phyloP scores from a whole-genome alignment of 2,797 vertebrate species.

The Lindbergichthys nudifrons region DNA sequence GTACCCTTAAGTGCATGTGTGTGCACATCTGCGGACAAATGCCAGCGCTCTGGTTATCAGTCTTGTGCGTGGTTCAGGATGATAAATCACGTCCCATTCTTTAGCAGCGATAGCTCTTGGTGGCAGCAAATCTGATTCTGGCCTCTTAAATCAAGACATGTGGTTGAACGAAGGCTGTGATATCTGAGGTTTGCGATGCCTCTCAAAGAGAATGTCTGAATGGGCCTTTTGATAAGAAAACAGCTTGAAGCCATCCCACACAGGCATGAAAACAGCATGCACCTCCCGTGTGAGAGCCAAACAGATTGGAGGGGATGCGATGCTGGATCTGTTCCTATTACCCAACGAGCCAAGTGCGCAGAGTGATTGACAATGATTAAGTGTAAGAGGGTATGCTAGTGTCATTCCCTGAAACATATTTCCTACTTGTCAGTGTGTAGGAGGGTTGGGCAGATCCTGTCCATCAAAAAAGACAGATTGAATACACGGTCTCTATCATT shows the following conservation, averaged over 20 bases:
- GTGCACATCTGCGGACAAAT: conserved; percentile 51
- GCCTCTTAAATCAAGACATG: conserved; percentile 82
- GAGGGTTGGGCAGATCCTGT: conserved; percentile 79
- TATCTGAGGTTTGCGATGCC: conserved; percentile 80
- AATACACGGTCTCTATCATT: conserved; percentile 59
- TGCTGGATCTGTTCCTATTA: conserved; percentile 84
- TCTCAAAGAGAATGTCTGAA: conserved; percentile 83
- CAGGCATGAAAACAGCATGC: conserved; percentile 85
- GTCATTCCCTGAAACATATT: conserved; percentile 84
- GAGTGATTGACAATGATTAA: conserved; percentile 85
- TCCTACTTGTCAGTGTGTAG: conserved; percentile 79
- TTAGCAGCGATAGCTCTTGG: conserved; percentile 75
- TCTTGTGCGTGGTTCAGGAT: conserved; percentile 67
- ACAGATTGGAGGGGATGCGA: conserved; percentile 83
- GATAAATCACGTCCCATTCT: conserved; percentile 79
- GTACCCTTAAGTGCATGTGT: conserved; percentile 4
- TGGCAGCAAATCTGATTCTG: conserved; percentile 79
- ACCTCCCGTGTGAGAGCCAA: conserved; percentile 83
- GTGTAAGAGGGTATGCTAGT: conserved; percentile 82
- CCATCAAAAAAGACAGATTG: conserved; percentile 79
- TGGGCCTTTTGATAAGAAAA: conserved; percentile 85
- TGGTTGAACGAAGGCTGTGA: conserved; percentile 81
- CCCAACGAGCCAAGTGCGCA: conserved; percentile 76
- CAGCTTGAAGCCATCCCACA: conserved; percentile 86
- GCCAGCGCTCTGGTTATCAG: conserved; percentile 71